Conservation (phyloP, 2,797 vertebrate species). For the Loris lydekkerianus region DNA sequence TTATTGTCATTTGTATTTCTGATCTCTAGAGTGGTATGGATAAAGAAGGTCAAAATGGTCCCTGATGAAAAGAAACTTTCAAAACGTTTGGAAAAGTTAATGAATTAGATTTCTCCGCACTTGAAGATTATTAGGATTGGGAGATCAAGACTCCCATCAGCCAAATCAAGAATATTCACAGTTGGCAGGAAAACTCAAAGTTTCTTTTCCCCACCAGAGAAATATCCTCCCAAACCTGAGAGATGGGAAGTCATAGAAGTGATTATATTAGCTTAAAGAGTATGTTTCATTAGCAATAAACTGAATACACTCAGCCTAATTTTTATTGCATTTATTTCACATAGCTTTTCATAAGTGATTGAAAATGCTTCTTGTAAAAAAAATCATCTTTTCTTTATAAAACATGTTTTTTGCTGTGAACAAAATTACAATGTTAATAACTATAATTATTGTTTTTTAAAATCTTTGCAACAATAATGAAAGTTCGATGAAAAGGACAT, state of each 20-base stretch:
- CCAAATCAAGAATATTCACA: conserved; percentile 77
- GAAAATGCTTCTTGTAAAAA: conserved; percentile 76
- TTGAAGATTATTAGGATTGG: conserved; percentile 80
- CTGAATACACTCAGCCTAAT: background rate
- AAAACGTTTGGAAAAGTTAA: conserved; percentile 80
- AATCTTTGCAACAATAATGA: conserved; percentile 79
- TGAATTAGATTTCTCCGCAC: conserved; percentile 78
- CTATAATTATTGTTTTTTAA: conserved; percentile 76
- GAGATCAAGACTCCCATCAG: conserved; percentile 75
- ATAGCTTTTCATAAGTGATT: conserved; percentile 42
- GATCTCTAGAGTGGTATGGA: conserved; percentile 64
- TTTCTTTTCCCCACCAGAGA: conserved; percentile 62
- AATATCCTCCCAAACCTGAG: background rate
- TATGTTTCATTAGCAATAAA: conserved; percentile 43
- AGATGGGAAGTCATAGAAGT: background rate
- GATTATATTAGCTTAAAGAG: conserved; percentile 28
- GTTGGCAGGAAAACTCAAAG: conserved; percentile 72
- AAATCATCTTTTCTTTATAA: conserved; percentile 77
- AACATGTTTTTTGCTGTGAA: conserved; percentile 77
- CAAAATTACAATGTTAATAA: conserved; percentile 81
- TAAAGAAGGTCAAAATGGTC: conserved; percentile 80
- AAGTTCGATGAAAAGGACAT: conserved; percentile 83
- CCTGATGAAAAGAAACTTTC: conserved; percentile 80
- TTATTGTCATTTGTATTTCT: conserved; percentile 65
- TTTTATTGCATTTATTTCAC: conserved; percentile 37